Percentiles rank a stretch among this genome's conserved stretches.
Conservation (phyloP, 2,113 vertebrate genomes). For the Anser cygnoides region DNA sequence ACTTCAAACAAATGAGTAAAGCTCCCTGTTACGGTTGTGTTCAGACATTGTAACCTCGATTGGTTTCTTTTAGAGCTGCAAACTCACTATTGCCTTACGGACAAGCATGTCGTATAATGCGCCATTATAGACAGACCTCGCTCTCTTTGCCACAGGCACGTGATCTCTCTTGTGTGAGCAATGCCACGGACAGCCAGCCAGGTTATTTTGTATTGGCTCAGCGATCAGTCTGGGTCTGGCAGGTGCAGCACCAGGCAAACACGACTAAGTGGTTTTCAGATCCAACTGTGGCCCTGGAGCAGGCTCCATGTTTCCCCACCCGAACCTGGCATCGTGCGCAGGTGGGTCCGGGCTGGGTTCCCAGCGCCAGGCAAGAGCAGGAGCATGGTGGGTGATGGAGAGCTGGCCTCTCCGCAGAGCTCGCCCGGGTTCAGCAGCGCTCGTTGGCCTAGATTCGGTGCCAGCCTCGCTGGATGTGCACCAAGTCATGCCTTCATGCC, state of each 20-base stretch:
- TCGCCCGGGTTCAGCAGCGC: background rate
- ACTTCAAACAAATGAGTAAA: background rate
- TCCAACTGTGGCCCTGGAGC: background rate
- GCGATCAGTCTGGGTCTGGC: background rate
- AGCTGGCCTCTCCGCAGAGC: background rate
- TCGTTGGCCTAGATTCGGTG: background rate
- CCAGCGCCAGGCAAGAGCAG: background rate
- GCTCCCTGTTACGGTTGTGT: background rate
- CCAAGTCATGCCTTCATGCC: background rate
- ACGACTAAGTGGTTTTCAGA: slow-evolving; percentile 33
- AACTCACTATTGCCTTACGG: background rate
- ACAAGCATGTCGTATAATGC: background rate
- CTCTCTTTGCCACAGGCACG: rapidly evolving
- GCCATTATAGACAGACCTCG: background rate
- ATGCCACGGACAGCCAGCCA: background rate
- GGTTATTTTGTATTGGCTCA: slow-evolving; percentile 17
- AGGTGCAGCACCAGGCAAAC: background rate
- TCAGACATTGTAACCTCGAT: background rate
- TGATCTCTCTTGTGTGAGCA: background rate
- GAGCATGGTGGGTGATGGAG: background rate
- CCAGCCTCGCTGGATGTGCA: slow-evolving; percentile 5
- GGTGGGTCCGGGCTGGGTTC: slow-evolving; percentile 34
- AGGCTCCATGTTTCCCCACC: background rate
- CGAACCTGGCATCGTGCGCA: background rate
- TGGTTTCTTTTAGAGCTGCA: background rate